Evolutionary conservation across 1,140 invertebrate species (phyloP).

Genomic region (Micrasema longulum): DNA sequence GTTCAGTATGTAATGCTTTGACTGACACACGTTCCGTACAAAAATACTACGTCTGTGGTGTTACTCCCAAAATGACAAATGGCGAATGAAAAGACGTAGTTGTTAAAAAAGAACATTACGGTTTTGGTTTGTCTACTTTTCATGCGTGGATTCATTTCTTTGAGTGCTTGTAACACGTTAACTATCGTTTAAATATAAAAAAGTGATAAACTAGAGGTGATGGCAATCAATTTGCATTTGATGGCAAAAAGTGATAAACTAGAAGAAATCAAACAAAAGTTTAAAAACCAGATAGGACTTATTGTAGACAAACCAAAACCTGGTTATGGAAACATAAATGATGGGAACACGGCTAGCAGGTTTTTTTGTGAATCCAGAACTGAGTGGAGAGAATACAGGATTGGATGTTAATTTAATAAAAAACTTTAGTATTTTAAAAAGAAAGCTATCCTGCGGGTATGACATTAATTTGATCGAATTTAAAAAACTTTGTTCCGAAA

Average conservation of each 20-base stretch:
- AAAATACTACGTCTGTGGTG: conserved; percentile 59
- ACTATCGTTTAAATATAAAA: conserved; percentile 57
- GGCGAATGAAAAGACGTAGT: no score
- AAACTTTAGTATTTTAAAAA: conserved; percentile 19
- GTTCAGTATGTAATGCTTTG: no score
- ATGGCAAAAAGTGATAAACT: conserved; percentile 62
- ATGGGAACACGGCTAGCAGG: conserved; percentile 58
- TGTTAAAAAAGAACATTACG: no score
- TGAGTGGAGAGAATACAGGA: no score
- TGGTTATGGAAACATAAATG: conserved; percentile 60
- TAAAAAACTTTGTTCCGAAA: conserved; percentile 12
- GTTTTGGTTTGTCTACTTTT: no score
- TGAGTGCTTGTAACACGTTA: conserved; percentile 58
- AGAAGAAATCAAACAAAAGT: no score
- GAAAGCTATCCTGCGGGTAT: conserved; percentile 29
- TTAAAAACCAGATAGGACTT: no score
- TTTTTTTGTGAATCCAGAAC: conserved; percentile 58
- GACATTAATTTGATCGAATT: conserved; percentile 23
- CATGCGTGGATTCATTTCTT: conserved; percentile 61
- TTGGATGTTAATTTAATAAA: conserved; percentile 53
- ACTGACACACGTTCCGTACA: conserved; percentile 56
- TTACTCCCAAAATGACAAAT: conserved; percentile 58
- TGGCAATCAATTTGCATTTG: conserved; percentile 50
- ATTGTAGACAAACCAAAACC: no score
- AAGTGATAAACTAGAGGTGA: conserved; percentile 4